These are phyloP conservation scores for Eilema caniola DNA, from an alignment of 2,888 invertebrate species.

Conservation along the genomic window DNA sequence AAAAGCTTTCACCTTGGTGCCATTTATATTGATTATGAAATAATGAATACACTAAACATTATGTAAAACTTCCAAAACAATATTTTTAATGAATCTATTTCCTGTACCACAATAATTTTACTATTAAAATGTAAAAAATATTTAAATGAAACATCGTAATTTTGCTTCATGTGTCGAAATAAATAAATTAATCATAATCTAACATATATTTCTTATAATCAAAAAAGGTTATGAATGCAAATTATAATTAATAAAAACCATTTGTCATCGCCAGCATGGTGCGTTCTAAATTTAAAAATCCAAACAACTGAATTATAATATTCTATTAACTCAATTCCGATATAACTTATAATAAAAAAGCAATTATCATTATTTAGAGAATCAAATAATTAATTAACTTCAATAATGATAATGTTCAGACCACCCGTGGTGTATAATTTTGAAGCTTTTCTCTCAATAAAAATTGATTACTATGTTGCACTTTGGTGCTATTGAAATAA, in stretches of 20 bases:
- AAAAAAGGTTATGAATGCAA: slow-evolving; percentile 34
- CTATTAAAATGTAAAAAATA: slow-evolving; percentile 40
- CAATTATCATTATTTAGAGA: slow-evolving; percentile 45
- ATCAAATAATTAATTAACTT: slow-evolving; percentile 44
- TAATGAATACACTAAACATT: slow-evolving; percentile 27
- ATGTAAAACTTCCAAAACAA: slow-evolving; percentile 29
- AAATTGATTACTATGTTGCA: slow-evolving; percentile 74
- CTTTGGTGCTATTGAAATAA: slow-evolving; percentile 70
- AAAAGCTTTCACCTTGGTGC: slow-evolving; percentile 31
- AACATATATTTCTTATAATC: slow-evolving; percentile 34
- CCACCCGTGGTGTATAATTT: slow-evolving; percentile 73
- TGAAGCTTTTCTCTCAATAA: slow-evolving; percentile 68
- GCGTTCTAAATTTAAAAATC: slow-evolving; percentile 42
- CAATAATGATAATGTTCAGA: slow-evolving; percentile 40
- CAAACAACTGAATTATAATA: slow-evolving; percentile 38
- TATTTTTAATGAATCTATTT: slow-evolving; percentile 38
- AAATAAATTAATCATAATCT: slow-evolving; percentile 43
- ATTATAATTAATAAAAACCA: slow-evolving; percentile 44
- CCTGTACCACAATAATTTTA: slow-evolving; percentile 35
- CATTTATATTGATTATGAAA: slow-evolving; percentile 25
- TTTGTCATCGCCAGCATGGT: slow-evolving; percentile 30
- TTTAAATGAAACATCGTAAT: slow-evolving; percentile 44
- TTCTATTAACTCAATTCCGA: slow-evolving; percentile 31
- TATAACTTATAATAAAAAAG: slow-evolving; percentile 36
- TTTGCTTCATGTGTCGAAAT: slow-evolving; percentile 20